phyloP scores from a whole-genome alignment of 1,140 invertebrate species.

The Lepidurus apus region DNA sequence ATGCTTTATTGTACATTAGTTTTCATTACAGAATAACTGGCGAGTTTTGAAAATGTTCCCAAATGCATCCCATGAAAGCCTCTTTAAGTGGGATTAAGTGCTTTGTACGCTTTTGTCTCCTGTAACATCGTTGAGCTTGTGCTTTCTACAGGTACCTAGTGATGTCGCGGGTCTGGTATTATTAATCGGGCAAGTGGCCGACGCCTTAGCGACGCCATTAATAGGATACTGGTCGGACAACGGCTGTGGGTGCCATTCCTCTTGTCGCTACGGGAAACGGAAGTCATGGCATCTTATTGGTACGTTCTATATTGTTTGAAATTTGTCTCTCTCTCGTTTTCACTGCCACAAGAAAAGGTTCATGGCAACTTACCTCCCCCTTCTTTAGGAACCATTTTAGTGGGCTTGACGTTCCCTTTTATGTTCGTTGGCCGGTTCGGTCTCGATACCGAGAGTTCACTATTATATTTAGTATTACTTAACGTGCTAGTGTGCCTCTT shows the following conservation, averaged over 20 bases:
- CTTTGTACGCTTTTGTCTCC: not conserved
- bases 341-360: not conserved
- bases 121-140: not conserved
- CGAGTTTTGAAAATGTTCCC: too few relatives aligned
- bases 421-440: slow-evolving; percentile 66
- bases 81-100: not conserved
- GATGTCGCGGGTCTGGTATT: slow-evolving; percentile 49
- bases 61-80: not conserved
- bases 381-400: slow-evolving; percentile 53
- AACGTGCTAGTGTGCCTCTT: slow-evolving; percentile 54
- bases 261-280: slow-evolving; percentile 58
- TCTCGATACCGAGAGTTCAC: slow-evolving; percentile 39
- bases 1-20: too few relatives aligned
- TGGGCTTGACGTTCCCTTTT: slow-evolving; percentile 67
- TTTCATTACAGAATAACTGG: too few relatives aligned
- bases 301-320: slow-evolving; percentile 43
- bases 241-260: slow-evolving; percentile 42
- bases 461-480: slow-evolving; percentile 43
- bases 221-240: slow-evolving; percentile 75
- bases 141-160: slow-evolving; percentile 39
- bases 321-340: too few relatives aligned
- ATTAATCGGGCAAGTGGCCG: slow-evolving; percentile 66
- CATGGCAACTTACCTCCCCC: slow-evolving; percentile 13
- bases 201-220: slow-evolving; percentile 78
- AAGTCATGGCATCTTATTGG: slow-evolving; percentile 83